These are phyloP conservation scores for Rhopalosiphum maidis DNA, from an alignment of 1,140 invertebrate species.

Conservation along the genomic window DNA sequence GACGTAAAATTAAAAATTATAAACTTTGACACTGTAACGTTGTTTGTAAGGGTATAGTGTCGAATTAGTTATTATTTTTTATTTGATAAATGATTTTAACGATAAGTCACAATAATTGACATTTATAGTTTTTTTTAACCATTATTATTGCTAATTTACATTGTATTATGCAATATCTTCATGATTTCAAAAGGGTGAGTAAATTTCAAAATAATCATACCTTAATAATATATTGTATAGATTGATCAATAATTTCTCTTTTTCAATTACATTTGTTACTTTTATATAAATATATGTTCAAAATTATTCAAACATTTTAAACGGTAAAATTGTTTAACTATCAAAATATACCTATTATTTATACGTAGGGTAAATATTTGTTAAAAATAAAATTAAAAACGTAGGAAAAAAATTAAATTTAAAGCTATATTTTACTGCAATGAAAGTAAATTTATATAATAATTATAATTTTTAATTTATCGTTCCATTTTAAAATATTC, in stretches of 20 bases:
- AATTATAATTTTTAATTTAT: neutral
- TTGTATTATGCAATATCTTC: neutral
- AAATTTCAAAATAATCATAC: neutral
- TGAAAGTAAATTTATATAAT: neutral
- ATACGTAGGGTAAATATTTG: neutral
- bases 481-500: neutral
- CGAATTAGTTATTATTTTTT: neutral
- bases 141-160: neutral
- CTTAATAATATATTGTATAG: too few relatives aligned
- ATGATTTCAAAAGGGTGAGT: neutral
- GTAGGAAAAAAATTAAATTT: neutral
- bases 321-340: neutral
- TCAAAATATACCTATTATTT: neutral
- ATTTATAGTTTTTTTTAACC: neutral
- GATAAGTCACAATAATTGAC: constrained; percentile 11
- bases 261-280: neutral
- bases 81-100: neutral
- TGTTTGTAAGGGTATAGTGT: neutral
- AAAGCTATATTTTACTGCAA: neutral
- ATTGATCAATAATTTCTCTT: neutral
- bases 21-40: neutral
- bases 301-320: neutral
- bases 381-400: neutral
- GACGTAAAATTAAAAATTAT: constrained; percentile 28
- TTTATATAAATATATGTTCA: neutral